A percentile compares a stretch with the other conserved stretches of the same genome.
Conservation (phyloP, 2,888 invertebrate genomes). For the Cacoxenus indagator region DNA sequence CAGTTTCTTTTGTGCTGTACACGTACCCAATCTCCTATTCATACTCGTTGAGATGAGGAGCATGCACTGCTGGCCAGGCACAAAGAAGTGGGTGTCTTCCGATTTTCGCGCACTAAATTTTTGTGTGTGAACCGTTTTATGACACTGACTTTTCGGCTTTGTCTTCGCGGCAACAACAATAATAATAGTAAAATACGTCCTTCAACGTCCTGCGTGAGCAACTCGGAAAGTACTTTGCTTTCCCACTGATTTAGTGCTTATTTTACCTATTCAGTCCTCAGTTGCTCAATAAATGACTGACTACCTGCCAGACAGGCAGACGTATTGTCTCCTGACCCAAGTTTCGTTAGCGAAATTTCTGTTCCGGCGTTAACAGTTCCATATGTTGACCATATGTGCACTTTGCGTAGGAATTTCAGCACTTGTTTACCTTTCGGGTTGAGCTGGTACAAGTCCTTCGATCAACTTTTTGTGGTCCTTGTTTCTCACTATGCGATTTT, state of each 20-base stretch:
- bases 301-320: not conserved
- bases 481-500: not conserved
- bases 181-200: not conserved
- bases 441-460: no score
- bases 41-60: not conserved
- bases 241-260: not conserved
- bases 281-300: not conserved
- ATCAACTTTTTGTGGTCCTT: no score
- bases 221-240: not conserved
- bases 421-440: slow-evolving; percentile 40
- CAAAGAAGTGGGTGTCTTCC: slow-evolving; percentile 37
- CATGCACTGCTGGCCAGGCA: slow-evolving; percentile 24
- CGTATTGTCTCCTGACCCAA: no score
- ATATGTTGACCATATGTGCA: slow-evolving; percentile 55
- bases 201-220: not conserved
- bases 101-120: slow-evolving; percentile 36
- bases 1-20: slow-evolving; percentile 25
- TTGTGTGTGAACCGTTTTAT: slow-evolving; percentile 23
- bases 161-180: not conserved
- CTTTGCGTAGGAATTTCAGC: slow-evolving; percentile 45
- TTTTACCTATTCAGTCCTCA: not conserved
- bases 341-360: slow-evolving; percentile 16
- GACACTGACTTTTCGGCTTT: not conserved
- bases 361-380: slow-evolving; percentile 43
- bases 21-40: slow-evolving; percentile 31